Conservation (phyloP, 2,888 invertebrate genomes). For the Molorchus minor region DNA sequence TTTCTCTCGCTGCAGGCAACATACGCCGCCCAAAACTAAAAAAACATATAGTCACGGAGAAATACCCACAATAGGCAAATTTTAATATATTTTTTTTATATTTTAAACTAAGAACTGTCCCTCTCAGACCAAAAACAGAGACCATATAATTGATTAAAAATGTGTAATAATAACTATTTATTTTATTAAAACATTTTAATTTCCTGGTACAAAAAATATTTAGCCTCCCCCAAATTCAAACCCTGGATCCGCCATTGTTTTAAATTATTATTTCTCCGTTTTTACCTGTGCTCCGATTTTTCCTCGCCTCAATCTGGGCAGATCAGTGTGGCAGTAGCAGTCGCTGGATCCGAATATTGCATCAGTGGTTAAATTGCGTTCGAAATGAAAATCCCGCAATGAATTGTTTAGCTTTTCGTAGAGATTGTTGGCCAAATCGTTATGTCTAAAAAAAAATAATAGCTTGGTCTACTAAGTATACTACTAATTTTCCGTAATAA, state of each 20-base stretch:
- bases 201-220: not conserved
- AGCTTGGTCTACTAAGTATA: not conserved
- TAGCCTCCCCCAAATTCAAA: not conserved
- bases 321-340: slow-evolving; percentile 64
- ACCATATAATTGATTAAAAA: no score
- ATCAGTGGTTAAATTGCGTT: slow-evolving; percentile 58
- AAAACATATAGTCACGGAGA: not conserved
- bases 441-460: slow-evolving; percentile 60
- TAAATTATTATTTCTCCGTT: not conserved
- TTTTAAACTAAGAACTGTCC: not conserved
- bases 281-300: slow-evolving; percentile 67
- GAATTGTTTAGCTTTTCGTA: slow-evolving; percentile 59
- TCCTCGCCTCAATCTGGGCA: slow-evolving; percentile 64
- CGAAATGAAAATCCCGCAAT: slow-evolving; percentile 59
- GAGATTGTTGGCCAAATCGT: slow-evolving; percentile 64
- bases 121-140: no score
- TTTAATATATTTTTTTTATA: not conserved
- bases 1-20: slow-evolving; percentile 61
- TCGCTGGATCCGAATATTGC: slow-evolving; percentile 60
- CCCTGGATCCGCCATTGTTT: slow-evolving; percentile 6
- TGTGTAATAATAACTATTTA: no score
- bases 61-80: not conserved
- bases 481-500: not conserved
- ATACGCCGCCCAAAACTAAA: slow-evolving; percentile 56
- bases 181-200: not conserved